Percentiles rank a stretch among this genome's conserved stretches.
These are phyloP conservation scores for Sparidentex hasta DNA, from an alignment of 2,797 vertebrate genomes.

Conservation along the genomic window DNA sequence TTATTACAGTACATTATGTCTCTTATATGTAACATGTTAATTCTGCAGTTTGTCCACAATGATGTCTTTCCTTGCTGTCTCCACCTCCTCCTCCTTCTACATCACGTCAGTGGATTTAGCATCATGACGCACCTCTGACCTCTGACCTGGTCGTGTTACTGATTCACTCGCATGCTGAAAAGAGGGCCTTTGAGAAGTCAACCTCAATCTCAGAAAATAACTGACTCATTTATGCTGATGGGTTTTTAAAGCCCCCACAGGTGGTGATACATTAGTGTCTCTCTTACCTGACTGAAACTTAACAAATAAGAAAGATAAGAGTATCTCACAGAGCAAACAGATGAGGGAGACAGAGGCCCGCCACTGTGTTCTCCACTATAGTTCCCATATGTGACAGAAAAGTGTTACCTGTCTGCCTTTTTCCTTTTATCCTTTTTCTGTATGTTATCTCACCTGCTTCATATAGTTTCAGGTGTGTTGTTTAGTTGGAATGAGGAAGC, in stretches of 20 bases:
- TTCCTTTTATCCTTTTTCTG: neutral
- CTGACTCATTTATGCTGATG: constrained; percentile 5
- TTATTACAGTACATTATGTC: neutral
- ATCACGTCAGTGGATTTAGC: neutral
- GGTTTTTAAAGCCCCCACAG: neutral
- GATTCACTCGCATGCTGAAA: constrained; percentile 28
- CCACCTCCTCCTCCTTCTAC: too few species aligned
- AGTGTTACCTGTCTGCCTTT: neutral
- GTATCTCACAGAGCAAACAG: constrained; percentile 32
- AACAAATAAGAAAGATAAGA: constrained; percentile 40
- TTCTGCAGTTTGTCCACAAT: too few species aligned
- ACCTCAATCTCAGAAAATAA: neutral
- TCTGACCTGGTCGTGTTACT: constrained; percentile 17
- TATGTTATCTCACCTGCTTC: neutral
- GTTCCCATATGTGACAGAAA: neutral
- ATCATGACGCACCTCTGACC: constrained; percentile 12
- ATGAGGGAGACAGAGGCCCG: constrained; percentile 22
- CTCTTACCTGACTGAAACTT: neutral
- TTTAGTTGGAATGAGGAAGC: constrained; percentile 6
- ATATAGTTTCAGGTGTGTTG: neutral
- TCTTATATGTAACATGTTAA: neutral
- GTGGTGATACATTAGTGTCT: neutral
- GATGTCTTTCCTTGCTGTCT: neutral
- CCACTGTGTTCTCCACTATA: neutral
- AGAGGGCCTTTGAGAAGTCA: constrained; percentile 1